A percentile compares a stretch with the other conserved stretches of the same genome.
Conservation (phyloP, 2,888 invertebrate species). For the Beris chalybata region DNA sequence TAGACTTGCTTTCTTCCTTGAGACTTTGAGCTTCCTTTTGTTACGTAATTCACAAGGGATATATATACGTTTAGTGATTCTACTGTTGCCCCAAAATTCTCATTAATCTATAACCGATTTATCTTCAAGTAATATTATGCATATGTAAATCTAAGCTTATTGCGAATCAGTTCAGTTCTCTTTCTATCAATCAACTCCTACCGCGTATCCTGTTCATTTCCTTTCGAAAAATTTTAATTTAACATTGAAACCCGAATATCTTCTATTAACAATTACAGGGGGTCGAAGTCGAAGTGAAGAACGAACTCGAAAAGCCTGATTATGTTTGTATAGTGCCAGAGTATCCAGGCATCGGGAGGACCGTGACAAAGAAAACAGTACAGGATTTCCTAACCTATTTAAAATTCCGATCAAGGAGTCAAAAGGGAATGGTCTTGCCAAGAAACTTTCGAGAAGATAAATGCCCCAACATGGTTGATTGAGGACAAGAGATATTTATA, state of each 20-base stretch:
- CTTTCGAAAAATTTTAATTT: conserved; percentile 10
- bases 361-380: conserved; percentile 59
- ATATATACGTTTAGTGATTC: too few relatives aligned
- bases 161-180: too few relatives aligned
- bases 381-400: conserved; percentile 60
- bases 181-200: too few relatives aligned
- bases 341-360: conserved; percentile 65
- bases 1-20: too few relatives aligned
- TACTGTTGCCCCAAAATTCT: too few relatives aligned
- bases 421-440: conserved; percentile 43
- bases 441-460: conserved; percentile 42
- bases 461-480: conserved; percentile 43
- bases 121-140: too few relatives aligned
- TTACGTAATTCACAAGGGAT: too few relatives aligned
- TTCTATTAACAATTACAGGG: conserved; percentile 16
- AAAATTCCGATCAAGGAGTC: conserved; percentile 39
- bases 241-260: conserved; percentile 25
- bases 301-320: conserved; percentile 24
- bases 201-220: too few relatives aligned
- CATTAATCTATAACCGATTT: too few relatives aligned
- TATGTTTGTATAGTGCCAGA: conserved; percentile 53
- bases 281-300: conserved; percentile 8
- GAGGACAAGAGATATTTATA: conserved; percentile 23
- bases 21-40: too few relatives aligned
- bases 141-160: too few relatives aligned